Evolutionary conservation across 2,113 vertebrate species (phyloP).

Genomic region (Peromyscus californicus): DNA sequence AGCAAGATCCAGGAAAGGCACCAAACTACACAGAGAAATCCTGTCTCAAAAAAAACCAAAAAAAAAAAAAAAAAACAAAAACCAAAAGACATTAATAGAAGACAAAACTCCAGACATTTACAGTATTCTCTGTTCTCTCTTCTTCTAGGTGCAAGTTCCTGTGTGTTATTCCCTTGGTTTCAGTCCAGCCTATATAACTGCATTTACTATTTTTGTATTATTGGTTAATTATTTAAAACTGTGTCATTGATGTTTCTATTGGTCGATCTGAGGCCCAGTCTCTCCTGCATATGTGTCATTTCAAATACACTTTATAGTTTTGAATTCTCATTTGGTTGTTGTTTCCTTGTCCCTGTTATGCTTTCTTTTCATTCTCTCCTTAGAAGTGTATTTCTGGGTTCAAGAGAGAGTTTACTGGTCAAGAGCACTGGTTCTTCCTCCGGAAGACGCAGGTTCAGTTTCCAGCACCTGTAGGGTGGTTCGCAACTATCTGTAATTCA

Average conservation of each 20-base stretch:
- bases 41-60: too few relatives aligned
- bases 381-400: background rate
- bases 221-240: constrained; percentile 29
- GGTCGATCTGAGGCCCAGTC: background rate
- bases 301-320: background rate
- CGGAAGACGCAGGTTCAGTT: background rate
- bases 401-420: background rate
- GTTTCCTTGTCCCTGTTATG: background rate
- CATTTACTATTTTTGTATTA: background rate
- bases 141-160: background rate
- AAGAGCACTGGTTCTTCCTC: background rate
- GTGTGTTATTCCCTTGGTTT: background rate
- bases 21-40: too few relatives aligned
- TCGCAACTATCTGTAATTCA: background rate
- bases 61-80: too few relatives aligned
- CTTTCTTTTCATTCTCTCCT: background rate
- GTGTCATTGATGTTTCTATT: background rate
- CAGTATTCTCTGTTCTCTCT: background rate
- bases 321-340: background rate
- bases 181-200: background rate
- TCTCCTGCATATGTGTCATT: background rate
- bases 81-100: background rate
- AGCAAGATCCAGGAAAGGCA: too few relatives aligned
- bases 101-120: background rate
- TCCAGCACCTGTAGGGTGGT: too few relatives aligned